A percentile compares a stretch with the other conserved stretches of the same genome.
phyloP scores from a whole-genome alignment of 2,113 vertebrate genomes.

The Ia io region DNA sequence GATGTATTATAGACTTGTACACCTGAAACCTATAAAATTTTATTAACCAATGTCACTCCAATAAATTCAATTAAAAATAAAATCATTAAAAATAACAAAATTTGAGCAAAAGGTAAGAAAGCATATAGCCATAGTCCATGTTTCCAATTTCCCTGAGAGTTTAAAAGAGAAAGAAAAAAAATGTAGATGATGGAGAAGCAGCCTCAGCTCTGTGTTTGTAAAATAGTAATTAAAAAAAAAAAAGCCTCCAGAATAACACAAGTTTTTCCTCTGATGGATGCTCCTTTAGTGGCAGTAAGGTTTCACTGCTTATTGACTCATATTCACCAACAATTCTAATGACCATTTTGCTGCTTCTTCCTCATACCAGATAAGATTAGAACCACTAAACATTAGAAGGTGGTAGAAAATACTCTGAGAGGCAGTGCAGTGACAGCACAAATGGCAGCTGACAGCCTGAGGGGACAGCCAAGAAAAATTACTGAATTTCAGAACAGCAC shows the following conservation, averaged over 20 bases:
- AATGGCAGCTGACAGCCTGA: slow-evolving; percentile 34
- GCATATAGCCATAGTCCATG: neutral
- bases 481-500: neutral
- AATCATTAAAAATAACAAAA: neutral
- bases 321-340: neutral
- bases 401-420: neutral
- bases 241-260: neutral
- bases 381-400: neutral
- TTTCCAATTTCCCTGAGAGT: neutral
- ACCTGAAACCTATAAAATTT: neutral
- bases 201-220: neutral
- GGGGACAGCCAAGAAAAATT: slow-evolving; percentile 7
- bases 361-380: slow-evolving; percentile 2
- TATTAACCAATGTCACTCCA: neutral
- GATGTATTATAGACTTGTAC: neutral
- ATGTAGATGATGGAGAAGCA: neutral
- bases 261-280: neutral
- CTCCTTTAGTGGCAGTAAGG: neutral
- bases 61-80: neutral
- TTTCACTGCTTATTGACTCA: neutral
- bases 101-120: neutral
- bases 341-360: neutral
- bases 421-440: neutral
- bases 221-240: neutral
- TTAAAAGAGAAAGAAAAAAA: neutral